Percentiles rank a stretch among this genome's conserved stretches.
These are phyloP conservation scores for Dryas iulia DNA, from an alignment of 1,140 invertebrate genomes.

Conservation along the genomic window DNA sequence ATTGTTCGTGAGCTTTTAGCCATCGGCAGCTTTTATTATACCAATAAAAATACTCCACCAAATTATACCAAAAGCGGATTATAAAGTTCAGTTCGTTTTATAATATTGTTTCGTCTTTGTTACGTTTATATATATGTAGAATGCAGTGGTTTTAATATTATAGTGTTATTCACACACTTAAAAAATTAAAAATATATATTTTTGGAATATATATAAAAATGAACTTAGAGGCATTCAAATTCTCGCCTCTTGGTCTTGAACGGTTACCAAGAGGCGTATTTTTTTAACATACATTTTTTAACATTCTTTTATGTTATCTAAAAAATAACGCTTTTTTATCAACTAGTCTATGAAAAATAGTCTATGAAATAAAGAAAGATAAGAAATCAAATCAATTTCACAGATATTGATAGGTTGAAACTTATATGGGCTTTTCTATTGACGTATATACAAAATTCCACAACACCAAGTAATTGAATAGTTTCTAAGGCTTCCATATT, in stretches of 20 bases:
- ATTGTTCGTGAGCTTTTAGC: background rate
- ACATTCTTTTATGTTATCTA: too few species aligned
- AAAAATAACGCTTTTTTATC: too few species aligned
- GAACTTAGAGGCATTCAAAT: too few species aligned
- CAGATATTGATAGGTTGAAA: background rate
- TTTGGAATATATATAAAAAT: too few species aligned
- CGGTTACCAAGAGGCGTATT: too few species aligned
- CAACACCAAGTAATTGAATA: background rate
- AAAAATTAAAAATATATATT: too few species aligned
- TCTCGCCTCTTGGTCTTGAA: too few species aligned
- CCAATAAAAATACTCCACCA: too few species aligned
- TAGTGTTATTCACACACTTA: too few species aligned
- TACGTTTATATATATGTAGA: background rate
- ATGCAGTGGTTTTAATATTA: background rate
- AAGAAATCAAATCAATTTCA: background rate
- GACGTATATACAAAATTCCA: background rate
- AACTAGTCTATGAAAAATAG: too few species aligned
- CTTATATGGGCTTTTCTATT: background rate
- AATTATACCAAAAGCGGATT: background rate
- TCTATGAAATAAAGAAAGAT: too few species aligned
- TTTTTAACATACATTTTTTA: too few species aligned
- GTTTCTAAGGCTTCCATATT: background rate
- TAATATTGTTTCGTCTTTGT: background rate
- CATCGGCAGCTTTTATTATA: background rate
- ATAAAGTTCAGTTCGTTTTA: background rate